Evolutionary conservation across 2,888 invertebrate species (phyloP).

Genomic region (Cordylochernes scorpioides): DNA sequence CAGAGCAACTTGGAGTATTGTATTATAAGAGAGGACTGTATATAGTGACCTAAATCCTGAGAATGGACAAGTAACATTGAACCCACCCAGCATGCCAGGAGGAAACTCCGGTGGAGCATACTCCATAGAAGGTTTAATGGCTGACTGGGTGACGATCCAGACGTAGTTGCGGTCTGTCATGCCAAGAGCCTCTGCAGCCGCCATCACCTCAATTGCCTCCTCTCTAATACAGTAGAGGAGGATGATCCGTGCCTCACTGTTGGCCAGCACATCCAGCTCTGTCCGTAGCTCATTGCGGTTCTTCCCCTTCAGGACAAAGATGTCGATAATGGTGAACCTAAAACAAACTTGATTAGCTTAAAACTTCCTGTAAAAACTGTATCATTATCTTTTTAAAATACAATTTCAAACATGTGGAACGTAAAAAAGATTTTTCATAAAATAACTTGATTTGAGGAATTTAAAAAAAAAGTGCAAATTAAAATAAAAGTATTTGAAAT

Average conservation of each 20-base stretch:
- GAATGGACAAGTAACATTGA: no score
- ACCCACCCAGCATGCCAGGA: conserved; percentile 57
- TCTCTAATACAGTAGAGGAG: conserved; percentile 64
- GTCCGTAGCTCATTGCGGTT: conserved; percentile 31
- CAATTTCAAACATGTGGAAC: no score
- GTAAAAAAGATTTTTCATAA: no score
- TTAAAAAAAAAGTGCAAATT: no score
- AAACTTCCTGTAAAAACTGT: no score
- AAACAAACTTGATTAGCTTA: conserved; percentile 6
- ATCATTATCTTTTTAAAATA: no score
- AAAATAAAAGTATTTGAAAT: no score
- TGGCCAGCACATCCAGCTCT: conserved; percentile 52
- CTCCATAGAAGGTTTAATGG: conserved; percentile 40
- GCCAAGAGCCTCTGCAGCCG: conserved; percentile 39
- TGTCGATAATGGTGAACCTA: conserved; percentile 59
- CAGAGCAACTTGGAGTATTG: no score
- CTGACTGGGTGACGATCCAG: conserved; percentile 86
- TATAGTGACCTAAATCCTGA: no score
- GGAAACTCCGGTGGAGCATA: conserved; percentile 45
- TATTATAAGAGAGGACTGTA: no score
- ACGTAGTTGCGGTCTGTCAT: conserved; percentile 70
- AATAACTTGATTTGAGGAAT: no score
- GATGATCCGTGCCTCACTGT: conserved; percentile 74
- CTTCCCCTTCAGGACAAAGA: conserved; percentile 20
- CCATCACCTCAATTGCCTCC: conserved; percentile 56